A percentile compares a stretch with the other conserved stretches of the same genome.
Evolutionary conservation across 2,113 vertebrate species (phyloP).

Genomic region (Salminus brasiliensis): DNA sequence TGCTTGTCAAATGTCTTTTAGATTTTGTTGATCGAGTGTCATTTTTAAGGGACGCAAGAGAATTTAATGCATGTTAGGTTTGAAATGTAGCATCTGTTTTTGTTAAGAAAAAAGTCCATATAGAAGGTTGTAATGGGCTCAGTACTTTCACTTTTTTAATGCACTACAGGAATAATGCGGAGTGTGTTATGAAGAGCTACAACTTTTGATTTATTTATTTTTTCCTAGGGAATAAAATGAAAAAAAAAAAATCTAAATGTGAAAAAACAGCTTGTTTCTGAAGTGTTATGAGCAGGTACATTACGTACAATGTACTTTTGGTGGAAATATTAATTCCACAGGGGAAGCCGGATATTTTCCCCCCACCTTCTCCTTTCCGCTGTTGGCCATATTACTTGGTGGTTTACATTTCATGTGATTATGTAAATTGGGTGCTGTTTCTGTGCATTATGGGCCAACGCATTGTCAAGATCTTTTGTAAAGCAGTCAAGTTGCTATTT

Average conservation of each 20-base stretch:
- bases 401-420: conserved; percentile 80
- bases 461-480: conserved; percentile 81
- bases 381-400: conserved; percentile 67
- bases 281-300: conserved; percentile 66
- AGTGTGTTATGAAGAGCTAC: conserved; percentile 49
- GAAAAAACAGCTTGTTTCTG: conserved; percentile 65
- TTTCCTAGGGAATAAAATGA: conserved; percentile 50
- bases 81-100: neutral
- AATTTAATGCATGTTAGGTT: neutral
- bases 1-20: neutral
- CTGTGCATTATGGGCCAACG: conserved; percentile 75
- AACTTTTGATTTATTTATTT: conserved; percentile 46
- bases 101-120: no score
- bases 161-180: conserved; percentile 10
- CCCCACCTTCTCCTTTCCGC: conserved; percentile 66
- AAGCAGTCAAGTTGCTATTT: conserved; percentile 83
- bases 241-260: conserved; percentile 50
- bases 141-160: no score
- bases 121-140: no score
- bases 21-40: conserved; percentile 20
- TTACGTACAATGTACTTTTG: conserved; percentile 70
- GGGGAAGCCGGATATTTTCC: conserved; percentile 60
- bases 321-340: conserved; percentile 68
- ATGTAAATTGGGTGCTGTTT: conserved; percentile 76
- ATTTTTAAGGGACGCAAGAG: neutral